phyloP scores from a whole-genome alignment of 2,113 vertebrate genomes.

The Fulica atra region DNA sequence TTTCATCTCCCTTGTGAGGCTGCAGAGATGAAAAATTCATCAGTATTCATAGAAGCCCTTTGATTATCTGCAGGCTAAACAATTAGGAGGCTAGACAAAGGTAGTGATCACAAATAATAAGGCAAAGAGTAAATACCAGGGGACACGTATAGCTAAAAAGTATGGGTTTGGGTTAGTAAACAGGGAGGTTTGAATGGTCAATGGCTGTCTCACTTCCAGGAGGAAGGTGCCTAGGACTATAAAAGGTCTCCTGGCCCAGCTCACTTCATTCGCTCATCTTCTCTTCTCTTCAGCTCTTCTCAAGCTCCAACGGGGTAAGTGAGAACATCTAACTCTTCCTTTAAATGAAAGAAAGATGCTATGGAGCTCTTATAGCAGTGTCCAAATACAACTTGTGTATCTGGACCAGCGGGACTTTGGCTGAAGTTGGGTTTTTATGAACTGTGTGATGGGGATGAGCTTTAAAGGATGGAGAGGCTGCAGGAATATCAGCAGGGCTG shows the following conservation, averaged over 20 bases:
- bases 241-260: slow-evolving; percentile 16
- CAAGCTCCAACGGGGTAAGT: slow-evolving; percentile 46
- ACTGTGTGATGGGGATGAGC: fast-evolving
- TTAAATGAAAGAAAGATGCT: neutral
- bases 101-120: slow-evolving; percentile 34
- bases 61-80: slow-evolving; percentile 54
- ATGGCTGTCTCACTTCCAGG: slow-evolving; percentile 63
- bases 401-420: neutral
- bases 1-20: neutral
- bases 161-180: slow-evolving; percentile 22
- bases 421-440: fast-evolving
- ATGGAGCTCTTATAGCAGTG: fast-evolving
- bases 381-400: fast-evolving
- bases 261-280: neutral
- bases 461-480: neutral
- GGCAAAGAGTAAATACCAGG: slow-evolving; percentile 30
- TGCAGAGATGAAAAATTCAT: slow-evolving; percentile 27
- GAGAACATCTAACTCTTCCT: neutral
- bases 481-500: neutral
- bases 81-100: neutral
- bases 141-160: slow-evolving; percentile 12
- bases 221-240: slow-evolving; percentile 1
- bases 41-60: slow-evolving; percentile 22
- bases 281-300: neutral
- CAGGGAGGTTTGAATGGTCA: slow-evolving; percentile 11